Evolutionary conservation across 2,888 invertebrate species (phyloP).

Genomic region (Hydraecia micacea): DNA sequence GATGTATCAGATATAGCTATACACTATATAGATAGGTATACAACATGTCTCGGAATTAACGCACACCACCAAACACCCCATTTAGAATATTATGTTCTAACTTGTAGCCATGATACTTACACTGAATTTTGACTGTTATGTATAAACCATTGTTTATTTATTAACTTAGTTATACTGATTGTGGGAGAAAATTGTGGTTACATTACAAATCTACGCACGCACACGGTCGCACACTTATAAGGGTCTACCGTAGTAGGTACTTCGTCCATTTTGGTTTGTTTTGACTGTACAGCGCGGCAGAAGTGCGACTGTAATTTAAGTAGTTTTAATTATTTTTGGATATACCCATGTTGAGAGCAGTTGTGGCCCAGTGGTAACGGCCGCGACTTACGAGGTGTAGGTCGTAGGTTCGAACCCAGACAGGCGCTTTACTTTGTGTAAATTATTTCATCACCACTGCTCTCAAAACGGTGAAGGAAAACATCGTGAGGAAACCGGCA

Average conservation of each 20-base stretch:
- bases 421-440: too few species aligned
- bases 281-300: too few species aligned
- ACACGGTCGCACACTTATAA: not conserved
- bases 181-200: not conserved
- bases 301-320: not conserved
- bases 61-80: not conserved
- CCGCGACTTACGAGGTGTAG: too few species aligned
- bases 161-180: not conserved
- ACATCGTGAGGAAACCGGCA: too few species aligned
- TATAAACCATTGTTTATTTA: not conserved
- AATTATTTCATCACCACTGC: too few species aligned
- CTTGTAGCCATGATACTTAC: not conserved
- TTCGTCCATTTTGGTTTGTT: not conserved
- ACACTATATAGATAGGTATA: too few species aligned
- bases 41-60: too few species aligned
- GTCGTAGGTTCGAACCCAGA: too few species aligned
- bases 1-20: not conserved
- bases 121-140: not conserved
- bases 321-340: too few species aligned
- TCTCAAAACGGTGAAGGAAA: too few species aligned
- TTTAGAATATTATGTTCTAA: not conserved
- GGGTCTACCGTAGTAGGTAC: not conserved
- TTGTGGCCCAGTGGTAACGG: too few species aligned
- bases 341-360: too few species aligned
- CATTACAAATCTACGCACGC: not conserved